These are phyloP conservation scores for Spinus olivaceus DNA, from an alignment of 2,797 vertebrate species.

Conservation along the genomic window DNA sequence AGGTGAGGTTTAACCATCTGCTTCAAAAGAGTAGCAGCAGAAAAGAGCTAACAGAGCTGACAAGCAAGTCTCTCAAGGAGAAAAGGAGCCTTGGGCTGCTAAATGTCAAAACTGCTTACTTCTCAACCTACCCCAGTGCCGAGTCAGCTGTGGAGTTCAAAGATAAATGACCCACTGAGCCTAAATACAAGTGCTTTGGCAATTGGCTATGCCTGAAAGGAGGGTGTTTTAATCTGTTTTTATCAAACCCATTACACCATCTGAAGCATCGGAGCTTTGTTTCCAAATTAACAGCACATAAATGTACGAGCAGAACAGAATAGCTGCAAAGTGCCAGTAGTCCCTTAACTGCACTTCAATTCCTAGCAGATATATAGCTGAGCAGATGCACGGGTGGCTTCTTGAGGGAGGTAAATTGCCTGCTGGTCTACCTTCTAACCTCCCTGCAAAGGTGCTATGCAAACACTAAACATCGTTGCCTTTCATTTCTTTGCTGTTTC, in stretches of 20 bases:
- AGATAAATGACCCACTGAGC: slow-evolving; percentile 27
- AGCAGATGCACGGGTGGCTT: not conserved
- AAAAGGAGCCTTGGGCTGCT: slow-evolving; percentile 59
- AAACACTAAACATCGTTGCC: not conserved
- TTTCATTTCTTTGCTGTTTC: not conserved
- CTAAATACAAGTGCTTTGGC: not conserved
- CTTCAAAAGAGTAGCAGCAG: slow-evolving; percentile 44
- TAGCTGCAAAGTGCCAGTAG: not conserved
- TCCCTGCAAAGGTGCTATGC: not conserved
- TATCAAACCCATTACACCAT: not conserved
- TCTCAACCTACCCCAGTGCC: slow-evolving; percentile 27
- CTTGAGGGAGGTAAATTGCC: not conserved
- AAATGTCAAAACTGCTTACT: slow-evolving; percentile 56
- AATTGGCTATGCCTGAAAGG: not conserved
- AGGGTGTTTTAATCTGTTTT: not conserved
- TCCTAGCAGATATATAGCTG: not conserved
- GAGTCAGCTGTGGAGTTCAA: slow-evolving; percentile 48
- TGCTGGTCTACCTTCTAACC: not conserved
- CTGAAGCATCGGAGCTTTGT: not conserved
- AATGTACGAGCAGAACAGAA: not conserved
- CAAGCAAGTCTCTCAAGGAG: slow-evolving; percentile 61
- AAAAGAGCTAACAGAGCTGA: slow-evolving; percentile 20
- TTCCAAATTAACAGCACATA: slow-evolving; percentile 38
- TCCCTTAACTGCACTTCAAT: not conserved
- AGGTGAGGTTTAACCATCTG: slow-evolving; percentile 65